Percentiles rank a stretch among this genome's conserved stretches.
phyloP scores from a whole-genome alignment of 2,888 invertebrate genomes.

The Calameuta idolon region DNA sequence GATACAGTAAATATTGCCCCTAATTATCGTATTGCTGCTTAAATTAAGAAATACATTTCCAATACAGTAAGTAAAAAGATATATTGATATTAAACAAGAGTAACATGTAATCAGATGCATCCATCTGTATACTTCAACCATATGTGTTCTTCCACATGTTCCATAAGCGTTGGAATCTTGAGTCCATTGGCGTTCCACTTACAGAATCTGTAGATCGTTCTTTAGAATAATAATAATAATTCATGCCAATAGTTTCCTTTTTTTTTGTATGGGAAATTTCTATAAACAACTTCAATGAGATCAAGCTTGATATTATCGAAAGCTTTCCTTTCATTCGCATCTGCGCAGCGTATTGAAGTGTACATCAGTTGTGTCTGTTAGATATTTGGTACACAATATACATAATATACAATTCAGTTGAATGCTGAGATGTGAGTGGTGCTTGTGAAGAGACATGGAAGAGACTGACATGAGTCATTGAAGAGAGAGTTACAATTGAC shows the following conservation, averaged over 20 bases:
- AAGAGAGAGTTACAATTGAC: background rate
- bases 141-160: background rate
- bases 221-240: background rate
- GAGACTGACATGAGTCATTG: background rate
- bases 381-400: background rate
- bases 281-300: background rate
- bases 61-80: background rate
- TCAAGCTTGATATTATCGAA: background rate
- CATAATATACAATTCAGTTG: background rate
- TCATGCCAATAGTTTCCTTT: background rate
- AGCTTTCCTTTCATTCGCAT: background rate
- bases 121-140: background rate
- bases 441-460: background rate
- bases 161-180: background rate
- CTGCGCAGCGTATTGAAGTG: background rate
- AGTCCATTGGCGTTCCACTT: background rate
- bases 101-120: background rate
- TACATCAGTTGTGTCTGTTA: background rate
- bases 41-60: background rate
- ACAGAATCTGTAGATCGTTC: background rate
- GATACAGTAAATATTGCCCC: background rate
- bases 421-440: background rate
- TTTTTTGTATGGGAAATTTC: background rate
- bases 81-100: background rate
- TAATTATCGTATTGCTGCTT: background rate